Conservation (phyloP, 1,140 invertebrate genomes). For the Phocides pigmalion region DNA sequence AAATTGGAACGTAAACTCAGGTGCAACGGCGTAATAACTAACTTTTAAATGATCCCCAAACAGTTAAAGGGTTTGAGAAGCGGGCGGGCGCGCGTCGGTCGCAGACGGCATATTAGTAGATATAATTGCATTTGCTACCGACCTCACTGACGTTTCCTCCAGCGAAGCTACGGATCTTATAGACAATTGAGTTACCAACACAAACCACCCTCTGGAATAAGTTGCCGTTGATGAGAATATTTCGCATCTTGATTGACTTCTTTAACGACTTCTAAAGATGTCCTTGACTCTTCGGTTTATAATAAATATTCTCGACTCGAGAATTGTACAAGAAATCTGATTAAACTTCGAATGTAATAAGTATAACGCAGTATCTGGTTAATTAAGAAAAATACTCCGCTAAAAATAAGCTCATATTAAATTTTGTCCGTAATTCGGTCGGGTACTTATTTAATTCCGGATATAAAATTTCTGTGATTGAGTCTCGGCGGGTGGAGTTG, state of each 20-base stretch:
- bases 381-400: constrained; percentile 69
- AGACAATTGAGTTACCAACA: constrained; percentile 80
- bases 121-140: constrained; percentile 81
- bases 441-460: constrained; percentile 85
- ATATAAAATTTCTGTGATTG: constrained; percentile 85
- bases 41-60: constrained; percentile 68
- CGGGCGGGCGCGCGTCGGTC: constrained; percentile 51
- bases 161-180: constrained; percentile 70
- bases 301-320: constrained; percentile 24
- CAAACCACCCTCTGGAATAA: constrained; percentile 77
- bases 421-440: constrained; percentile 76
- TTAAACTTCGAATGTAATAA: constrained; percentile 51
- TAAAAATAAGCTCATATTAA: constrained; percentile 79
- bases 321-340: constrained; percentile 21
- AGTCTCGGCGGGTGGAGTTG: constrained; percentile 77
- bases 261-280: constrained; percentile 50
- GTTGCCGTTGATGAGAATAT: constrained; percentile 72
- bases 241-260: constrained; percentile 64
- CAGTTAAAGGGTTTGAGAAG: constrained; percentile 64
- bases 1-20: constrained; percentile 49
- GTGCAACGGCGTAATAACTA: constrained; percentile 62
- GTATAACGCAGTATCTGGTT: constrained; percentile 60
- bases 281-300: constrained; percentile 20
- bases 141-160: constrained; percentile 75
- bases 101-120: constrained; percentile 81